phyloP scores from a whole-genome alignment of 2,113 vertebrate genomes.

The Sebastes fasciatus region DNA sequence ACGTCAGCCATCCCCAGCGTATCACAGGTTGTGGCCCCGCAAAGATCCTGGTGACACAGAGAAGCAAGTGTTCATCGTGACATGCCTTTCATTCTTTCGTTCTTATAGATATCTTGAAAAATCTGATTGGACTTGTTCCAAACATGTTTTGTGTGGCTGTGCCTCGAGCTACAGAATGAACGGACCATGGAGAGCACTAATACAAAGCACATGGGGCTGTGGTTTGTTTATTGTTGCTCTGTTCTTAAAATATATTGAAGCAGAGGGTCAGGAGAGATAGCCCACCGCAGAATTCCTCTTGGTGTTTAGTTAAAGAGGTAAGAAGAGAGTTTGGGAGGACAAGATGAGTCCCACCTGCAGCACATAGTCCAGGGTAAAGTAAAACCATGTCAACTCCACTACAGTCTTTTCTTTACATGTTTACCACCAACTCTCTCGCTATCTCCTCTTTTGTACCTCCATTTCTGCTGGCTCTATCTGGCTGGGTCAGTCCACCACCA shows the following conservation, averaged over 20 bases:
- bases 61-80: background rate
- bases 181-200: conserved; percentile 42
- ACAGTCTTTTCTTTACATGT: background rate
- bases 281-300: conserved; percentile 16
- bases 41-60: conserved; percentile 88
- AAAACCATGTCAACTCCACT: conserved; percentile 3
- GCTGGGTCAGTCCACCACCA: background rate
- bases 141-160: conserved; percentile 5
- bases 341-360: conserved; percentile 29
- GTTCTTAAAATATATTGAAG: conserved; percentile 36
- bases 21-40: conserved; percentile 95
- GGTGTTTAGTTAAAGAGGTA: conserved; percentile 40
- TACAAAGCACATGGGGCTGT: conserved; percentile 40
- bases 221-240: conserved; percentile 40
- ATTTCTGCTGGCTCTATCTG: background rate
- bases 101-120: conserved; percentile 2
- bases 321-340: conserved; percentile 16
- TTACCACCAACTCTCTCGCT: background rate
- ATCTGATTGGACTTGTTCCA: conserved; percentile 17
- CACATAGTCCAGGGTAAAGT: background rate
- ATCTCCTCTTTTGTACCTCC: background rate
- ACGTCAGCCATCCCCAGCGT: conserved; percentile 97
- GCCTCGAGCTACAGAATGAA: conserved; percentile 21
- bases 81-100: background rate
- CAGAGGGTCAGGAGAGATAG: conserved; percentile 28